Percentiles rank a stretch among this genome's conserved stretches.
phyloP scores from a whole-genome alignment of 2,797 vertebrate genomes.

The Emys orbicularis region DNA sequence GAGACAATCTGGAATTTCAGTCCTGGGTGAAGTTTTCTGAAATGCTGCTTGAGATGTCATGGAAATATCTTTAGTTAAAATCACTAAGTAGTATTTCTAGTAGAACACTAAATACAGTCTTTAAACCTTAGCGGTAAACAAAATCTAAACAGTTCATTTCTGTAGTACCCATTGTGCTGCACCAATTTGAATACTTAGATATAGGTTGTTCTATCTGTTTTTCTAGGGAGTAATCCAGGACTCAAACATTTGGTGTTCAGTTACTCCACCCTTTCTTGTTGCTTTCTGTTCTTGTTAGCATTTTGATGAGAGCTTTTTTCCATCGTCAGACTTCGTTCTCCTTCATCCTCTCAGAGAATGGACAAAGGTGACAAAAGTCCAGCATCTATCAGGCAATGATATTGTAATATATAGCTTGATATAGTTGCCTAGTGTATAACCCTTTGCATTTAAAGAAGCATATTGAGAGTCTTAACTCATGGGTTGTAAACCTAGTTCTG shows the following conservation, averaged over 20 bases:
- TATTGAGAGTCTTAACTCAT: background rate
- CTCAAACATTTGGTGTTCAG: background rate
- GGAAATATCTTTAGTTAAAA: conserved; percentile 78
- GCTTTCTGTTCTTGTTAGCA: background rate
- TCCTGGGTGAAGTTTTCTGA: conserved; percentile 81
- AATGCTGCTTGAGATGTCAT: conserved; percentile 75
- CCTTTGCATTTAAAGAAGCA: background rate
- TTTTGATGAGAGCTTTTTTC: background rate
- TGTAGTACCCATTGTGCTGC: background rate
- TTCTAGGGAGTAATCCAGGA: background rate
- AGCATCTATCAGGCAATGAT: background rate
- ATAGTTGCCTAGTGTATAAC: background rate
- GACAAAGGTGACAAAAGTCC: background rate
- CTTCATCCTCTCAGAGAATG: background rate
- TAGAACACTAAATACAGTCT: background rate
- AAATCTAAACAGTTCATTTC: conserved; percentile 6
- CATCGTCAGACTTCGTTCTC: background rate
- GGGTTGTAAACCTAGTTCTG: background rate
- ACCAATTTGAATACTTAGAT: background rate
- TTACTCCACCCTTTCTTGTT: conserved; percentile 6
- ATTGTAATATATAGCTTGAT: background rate
- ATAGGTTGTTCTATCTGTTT: background rate
- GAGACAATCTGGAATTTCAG: conserved; percentile 85
- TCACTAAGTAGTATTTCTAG: conserved; percentile 58
- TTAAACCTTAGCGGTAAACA: conserved; percentile 8